These are phyloP conservation scores for Mohoua ochrocephala DNA, from an alignment of 2,113 vertebrate species.

Conservation along the genomic window DNA sequence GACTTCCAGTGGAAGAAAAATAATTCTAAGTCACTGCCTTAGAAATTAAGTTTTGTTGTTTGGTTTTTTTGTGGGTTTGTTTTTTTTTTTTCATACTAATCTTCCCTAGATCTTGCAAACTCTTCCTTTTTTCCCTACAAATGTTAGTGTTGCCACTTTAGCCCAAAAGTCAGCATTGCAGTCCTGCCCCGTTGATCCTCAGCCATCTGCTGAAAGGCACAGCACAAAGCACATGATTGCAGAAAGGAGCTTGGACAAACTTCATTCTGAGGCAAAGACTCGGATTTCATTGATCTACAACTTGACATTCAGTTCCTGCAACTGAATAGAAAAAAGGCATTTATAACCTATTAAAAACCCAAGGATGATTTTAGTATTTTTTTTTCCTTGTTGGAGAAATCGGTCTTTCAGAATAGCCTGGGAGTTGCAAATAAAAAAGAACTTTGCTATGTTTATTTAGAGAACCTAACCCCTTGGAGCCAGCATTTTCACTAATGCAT, in stretches of 20 bases:
- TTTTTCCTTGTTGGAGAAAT: not conserved
- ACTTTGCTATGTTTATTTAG: slow-evolving; percentile 74
- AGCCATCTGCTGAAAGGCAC: not conserved
- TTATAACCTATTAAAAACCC: slow-evolving; percentile 69
- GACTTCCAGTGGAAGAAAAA: not conserved
- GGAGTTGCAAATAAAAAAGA: slow-evolving; percentile 63
- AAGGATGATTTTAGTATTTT: slow-evolving; percentile 23
- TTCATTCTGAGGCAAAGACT: slow-evolving; percentile 32
- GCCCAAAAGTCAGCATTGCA: not conserved
- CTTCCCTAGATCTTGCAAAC: not conserved
- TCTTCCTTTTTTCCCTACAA: not conserved
- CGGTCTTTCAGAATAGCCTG: slow-evolving; percentile 61
- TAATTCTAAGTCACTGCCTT: not conserved
- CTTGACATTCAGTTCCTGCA: slow-evolving; percentile 50
- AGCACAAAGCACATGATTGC: not conserved
- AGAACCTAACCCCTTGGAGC: slow-evolving; percentile 76
- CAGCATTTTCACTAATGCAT: slow-evolving; percentile 77
- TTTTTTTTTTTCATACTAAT: not conserved
- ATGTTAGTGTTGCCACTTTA: not conserved
- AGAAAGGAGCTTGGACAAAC: not conserved
- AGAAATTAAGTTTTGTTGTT: not conserved
- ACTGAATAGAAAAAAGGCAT: slow-evolving; percentile 42
- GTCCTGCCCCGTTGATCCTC: not conserved
- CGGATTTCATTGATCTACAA: slow-evolving; percentile 21
- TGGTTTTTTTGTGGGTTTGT: not conserved